Conservation (phyloP, 2,888 invertebrate species). For the Drosophila bunnanda region DNA sequence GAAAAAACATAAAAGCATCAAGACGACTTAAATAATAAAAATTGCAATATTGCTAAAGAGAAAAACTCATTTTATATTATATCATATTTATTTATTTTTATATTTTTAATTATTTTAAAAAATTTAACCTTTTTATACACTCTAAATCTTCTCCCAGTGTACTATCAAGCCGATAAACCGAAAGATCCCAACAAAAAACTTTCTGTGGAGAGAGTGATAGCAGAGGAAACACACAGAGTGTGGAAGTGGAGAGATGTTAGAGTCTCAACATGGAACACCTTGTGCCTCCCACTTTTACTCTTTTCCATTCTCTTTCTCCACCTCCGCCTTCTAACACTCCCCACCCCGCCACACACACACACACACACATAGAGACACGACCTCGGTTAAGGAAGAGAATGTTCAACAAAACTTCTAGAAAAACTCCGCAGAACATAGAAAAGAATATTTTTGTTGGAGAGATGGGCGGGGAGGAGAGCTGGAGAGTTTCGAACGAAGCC, state of each 20-base stretch:
- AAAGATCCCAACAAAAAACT: slow-evolving; percentile 14
- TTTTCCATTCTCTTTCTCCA: slow-evolving; percentile 5
- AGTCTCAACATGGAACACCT: slow-evolving; percentile 72
- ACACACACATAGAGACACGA: slow-evolving; percentile 47
- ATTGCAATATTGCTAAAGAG: not conserved
- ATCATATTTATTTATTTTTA: not conserved
- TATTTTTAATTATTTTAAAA: not conserved
- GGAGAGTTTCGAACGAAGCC: slow-evolving; percentile 53
- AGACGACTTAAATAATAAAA: no score
- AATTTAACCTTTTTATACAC: not conserved
- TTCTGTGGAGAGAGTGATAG: slow-evolving; percentile 8
- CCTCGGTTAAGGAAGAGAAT: slow-evolving; percentile 67
- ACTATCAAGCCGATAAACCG: slow-evolving; percentile 22
- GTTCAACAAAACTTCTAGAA: slow-evolving; percentile 40
- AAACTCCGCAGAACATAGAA: slow-evolving; percentile 43
- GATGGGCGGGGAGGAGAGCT: slow-evolving; percentile 32
- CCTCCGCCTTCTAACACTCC: not conserved
- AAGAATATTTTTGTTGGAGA: slow-evolving; percentile 12
- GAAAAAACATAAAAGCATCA: no score
- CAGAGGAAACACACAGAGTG: slow-evolving; percentile 11
- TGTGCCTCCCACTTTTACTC: slow-evolving; percentile 47
- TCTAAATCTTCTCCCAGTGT: not conserved
- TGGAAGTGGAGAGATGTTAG: slow-evolving; percentile 13
- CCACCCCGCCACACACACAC: slow-evolving; percentile 6
- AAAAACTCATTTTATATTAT: no score